A percentile compares a stretch with the other conserved stretches of the same genome.
phyloP scores from a whole-genome alignment of 2,888 invertebrate genomes.

The Thelaira solivaga region DNA sequence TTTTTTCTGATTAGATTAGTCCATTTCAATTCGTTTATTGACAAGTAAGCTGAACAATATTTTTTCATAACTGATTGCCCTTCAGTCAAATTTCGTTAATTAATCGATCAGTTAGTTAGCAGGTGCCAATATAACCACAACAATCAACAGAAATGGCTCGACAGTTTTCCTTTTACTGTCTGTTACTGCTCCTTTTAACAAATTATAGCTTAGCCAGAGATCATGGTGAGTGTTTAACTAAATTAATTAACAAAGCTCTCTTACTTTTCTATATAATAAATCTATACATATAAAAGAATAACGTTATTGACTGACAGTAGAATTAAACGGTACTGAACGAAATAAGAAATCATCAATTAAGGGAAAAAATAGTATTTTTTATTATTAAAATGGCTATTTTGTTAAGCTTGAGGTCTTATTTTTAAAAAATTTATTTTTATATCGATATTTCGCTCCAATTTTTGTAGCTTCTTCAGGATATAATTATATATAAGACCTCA shows the following conservation, averaged over 20 bases:
- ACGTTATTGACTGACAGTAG: no score
- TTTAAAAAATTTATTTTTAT: no score
- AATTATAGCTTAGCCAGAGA: conserved; percentile 4
- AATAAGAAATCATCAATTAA: no score
- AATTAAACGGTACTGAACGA: no score
- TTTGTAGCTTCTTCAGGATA: no score
- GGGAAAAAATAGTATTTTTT: no score
- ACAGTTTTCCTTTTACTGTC: background rate
- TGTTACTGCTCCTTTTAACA: conserved; percentile 16
- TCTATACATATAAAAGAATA: no score
- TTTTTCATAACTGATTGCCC: background rate
- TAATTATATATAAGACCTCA: no score
- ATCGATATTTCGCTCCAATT: no score
- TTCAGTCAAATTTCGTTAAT: conserved; percentile 42
- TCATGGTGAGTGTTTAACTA: conserved; percentile 34
- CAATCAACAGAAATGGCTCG: conserved; percentile 21
- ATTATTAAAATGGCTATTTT: no score
- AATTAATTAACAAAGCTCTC: background rate
- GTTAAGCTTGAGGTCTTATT: no score
- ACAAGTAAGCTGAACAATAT: background rate
- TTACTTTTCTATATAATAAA: no score
- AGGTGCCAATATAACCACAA: background rate
- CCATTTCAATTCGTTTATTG: conserved; percentile 17
- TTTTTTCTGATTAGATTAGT: conserved; percentile 50
- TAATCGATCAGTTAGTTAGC: conserved; percentile 7